These are phyloP conservation scores for Melanostigma gelatinosum DNA, from an alignment of 2,113 vertebrate genomes.

Conservation along the genomic window DNA sequence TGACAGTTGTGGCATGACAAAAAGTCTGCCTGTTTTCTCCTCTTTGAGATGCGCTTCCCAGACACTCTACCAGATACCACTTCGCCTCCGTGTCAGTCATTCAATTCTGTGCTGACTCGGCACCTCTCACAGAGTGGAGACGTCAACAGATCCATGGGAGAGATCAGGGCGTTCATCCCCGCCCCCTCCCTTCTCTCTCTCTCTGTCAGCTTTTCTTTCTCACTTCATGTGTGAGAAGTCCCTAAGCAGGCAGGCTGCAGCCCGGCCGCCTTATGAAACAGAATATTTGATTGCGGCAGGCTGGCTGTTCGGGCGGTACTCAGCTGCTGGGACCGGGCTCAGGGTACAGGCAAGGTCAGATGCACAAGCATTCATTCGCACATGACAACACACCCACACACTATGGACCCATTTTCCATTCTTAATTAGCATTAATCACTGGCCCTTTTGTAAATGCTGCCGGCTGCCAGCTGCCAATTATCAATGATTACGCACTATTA, in stretches of 20 bases:
- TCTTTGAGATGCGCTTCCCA: conserved; percentile 47
- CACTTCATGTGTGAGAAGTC: conserved; percentile 4
- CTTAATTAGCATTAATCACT: conserved; percentile 78
- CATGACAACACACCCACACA: conserved; percentile 30
- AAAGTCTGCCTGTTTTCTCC: conserved; percentile 11
- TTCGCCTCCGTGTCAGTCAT: conserved; percentile 48
- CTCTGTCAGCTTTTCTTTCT: conserved; percentile 51
- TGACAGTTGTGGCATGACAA: conserved; percentile 34
- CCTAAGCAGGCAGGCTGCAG: conserved; percentile 17
- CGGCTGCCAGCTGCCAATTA: conserved; percentile 78
- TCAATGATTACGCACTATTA: conserved; percentile 72
- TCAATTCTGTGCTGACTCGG: conserved; percentile 64
- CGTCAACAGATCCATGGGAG: conserved; percentile 57
- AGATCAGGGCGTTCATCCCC: conserved; percentile 35
- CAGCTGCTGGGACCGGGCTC: conserved; percentile 24
- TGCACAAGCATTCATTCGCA: conserved; percentile 25
- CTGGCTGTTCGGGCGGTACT: conserved; percentile 15
- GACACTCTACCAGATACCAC: conserved; percentile 42
- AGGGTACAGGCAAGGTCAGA: conserved; percentile 53
- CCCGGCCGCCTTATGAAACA: conserved; percentile 32
- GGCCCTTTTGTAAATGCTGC: conserved; percentile 72
- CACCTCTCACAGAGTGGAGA: conserved; percentile 60
- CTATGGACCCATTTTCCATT: conserved; percentile 34
- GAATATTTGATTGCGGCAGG: conserved; percentile 46
- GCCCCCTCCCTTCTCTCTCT: conserved; percentile 5